Percentiles rank a stretch among this genome's conserved stretches.
Evolutionary conservation across 2,797 vertebrate genomes (phyloP).

Genomic region (Siniperca obscura): DNA sequence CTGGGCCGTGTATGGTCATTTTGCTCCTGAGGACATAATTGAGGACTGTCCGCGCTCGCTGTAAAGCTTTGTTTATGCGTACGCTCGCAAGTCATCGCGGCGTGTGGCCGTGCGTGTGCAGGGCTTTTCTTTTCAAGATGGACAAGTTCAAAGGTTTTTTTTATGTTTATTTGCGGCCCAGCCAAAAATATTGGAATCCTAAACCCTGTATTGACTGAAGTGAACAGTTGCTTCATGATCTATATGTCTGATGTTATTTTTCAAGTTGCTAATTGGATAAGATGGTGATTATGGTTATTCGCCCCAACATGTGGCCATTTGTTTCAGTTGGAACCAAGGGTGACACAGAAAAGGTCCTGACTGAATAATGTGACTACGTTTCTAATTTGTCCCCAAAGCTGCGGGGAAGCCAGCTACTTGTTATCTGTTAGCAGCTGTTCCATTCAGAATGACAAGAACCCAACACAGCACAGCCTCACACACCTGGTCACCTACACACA

Average conservation of each 20-base stretch:
- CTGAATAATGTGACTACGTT: conserved; percentile 55
- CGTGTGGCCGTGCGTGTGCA: too few relatives aligned
- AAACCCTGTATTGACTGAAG: too few relatives aligned
- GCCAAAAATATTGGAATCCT: not conserved
- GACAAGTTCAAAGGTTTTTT: too few relatives aligned
- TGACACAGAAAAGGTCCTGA: conserved; percentile 47
- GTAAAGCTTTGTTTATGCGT: too few relatives aligned
- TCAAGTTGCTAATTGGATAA: conserved; percentile 24
- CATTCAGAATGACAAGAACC: conserved; percentile 61
- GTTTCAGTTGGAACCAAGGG: conserved; percentile 23
- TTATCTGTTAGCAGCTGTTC: conserved; percentile 68
- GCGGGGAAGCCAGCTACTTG: conserved; percentile 56
- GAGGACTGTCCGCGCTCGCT: too few relatives aligned
- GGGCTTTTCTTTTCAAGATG: too few relatives aligned
- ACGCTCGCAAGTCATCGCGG: too few relatives aligned
- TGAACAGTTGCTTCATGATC: not conserved
- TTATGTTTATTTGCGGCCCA: too few relatives aligned
- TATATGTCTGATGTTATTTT: not conserved
- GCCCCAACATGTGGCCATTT: conserved; percentile 31
- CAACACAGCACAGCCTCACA: conserved; percentile 37
- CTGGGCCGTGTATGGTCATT: too few relatives aligned
- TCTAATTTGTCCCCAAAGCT: conserved; percentile 66
- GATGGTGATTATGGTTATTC: conserved; percentile 8
- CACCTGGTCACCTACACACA: conserved; percentile 50
- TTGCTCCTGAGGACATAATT: too few relatives aligned